A percentile compares a stretch with the other conserved stretches of the same genome.
phyloP scores from a whole-genome alignment of 2,797 vertebrate species.

The Cheirogaleus major region DNA sequence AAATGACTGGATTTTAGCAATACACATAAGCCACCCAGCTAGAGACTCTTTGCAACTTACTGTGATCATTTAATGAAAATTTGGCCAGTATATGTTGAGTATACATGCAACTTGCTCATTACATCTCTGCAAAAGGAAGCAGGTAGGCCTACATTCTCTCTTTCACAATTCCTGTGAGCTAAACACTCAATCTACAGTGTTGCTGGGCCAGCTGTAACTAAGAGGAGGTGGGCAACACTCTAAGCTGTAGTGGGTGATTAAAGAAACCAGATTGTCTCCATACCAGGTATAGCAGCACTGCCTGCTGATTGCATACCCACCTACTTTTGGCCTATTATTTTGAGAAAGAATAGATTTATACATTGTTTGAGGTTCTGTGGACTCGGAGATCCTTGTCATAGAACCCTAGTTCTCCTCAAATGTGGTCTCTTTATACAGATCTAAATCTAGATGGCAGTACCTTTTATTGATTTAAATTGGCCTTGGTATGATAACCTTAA shows the following conservation, averaged over 20 bases:
- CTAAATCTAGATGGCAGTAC: background rate
- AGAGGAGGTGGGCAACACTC: background rate
- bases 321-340: background rate
- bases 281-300: background rate
- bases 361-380: background rate
- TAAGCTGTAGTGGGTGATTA: background rate
- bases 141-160: background rate
- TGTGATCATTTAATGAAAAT: background rate
- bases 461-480: background rate
- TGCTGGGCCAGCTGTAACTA: background rate
- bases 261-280: too few relatives aligned
- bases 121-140: background rate
- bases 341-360: background rate
- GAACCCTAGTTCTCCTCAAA: background rate
- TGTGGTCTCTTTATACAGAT: background rate
- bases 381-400: background rate
- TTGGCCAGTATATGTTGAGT: background rate
- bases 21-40: background rate
- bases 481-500: background rate
- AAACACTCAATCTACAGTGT: background rate
- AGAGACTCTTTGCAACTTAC: background rate
- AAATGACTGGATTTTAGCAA: background rate
- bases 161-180: background rate
- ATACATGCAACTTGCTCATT: background rate
- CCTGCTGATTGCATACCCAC: background rate